Base-by-base conservation (phyloP, 2,797 vertebrate genomes). In the Martes flavigula region DNA sequence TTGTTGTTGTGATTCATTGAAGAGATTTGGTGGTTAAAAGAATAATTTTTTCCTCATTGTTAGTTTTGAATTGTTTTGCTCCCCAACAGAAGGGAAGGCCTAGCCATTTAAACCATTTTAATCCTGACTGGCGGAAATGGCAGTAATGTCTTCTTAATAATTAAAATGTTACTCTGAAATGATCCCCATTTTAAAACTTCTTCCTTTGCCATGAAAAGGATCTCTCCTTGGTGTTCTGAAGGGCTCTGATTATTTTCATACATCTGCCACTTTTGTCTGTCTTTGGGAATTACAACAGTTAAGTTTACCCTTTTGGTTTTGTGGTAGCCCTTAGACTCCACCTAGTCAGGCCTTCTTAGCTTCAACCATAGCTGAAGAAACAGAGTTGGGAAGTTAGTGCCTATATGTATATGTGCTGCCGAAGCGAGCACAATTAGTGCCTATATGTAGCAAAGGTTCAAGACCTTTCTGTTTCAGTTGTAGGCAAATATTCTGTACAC, bases 61-160 rank as follows among this genome's bases (percentile, higher is more conserved):
- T n/a, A n/a, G 25, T 88, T 86, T 90, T 75, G 32, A 83, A n/a
- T 70, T 90, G 43, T 84, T 84, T 73, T 84, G 46, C 70, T 93
- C 46, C 35, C 30, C 58, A 72, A 90, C 46, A 8, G n/a, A 58
- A 58, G 58, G n/a, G 48, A 73, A 40, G 38, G 23, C 46, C 21
- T 64, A 54, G 27, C 15, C 14, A 46, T 66, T 70, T 91, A 68
- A 18, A 75, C 46, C 7, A 38, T 68, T 96, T 91, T 72, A 78
- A 51, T 58, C 68, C 38, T 78, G 32, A 17, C 58, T 72, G 25
- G 35, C 58, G 21, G 38, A 83, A 78, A 72, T 17, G 38, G 11
- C 58, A 51, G 1, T 58, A 35, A 64, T 30, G 58, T 25, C 60
- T 87, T 94, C 75, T 87, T 95, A 66, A 48, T 62, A 38, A 90